phyloP scores from a whole-genome alignment of 2,797 vertebrate genomes.

The Eulemur coronatus region DNA sequence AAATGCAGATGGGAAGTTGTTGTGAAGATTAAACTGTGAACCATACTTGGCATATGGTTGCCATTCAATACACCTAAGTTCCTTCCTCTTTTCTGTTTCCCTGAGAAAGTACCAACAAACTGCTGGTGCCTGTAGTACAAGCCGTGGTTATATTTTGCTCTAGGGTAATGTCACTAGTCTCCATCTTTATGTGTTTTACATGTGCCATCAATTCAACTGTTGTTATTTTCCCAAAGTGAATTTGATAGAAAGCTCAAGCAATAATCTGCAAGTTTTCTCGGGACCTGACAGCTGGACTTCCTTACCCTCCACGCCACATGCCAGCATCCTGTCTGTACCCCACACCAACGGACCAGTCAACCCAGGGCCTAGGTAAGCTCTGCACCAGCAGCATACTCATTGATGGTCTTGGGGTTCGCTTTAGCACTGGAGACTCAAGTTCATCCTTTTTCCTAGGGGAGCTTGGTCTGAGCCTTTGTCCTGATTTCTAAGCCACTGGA shows the following conservation, averaged over 20 bases:
- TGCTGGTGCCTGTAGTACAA: background rate
- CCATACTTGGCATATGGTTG: rapidly evolving
- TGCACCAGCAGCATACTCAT: rapidly evolving
- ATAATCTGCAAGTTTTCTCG: constrained; percentile 88
- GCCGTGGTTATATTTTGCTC: background rate
- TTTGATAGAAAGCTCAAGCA: constrained; percentile 86
- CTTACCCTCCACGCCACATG: constrained; percentile 85
- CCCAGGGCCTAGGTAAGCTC: constrained; percentile 84
- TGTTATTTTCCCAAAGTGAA: constrained; percentile 81
- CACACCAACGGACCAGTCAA: constrained; percentile 83
- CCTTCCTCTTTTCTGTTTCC: background rate
- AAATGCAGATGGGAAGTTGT: background rate
- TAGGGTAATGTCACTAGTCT: background rate
- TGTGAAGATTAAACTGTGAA: background rate
- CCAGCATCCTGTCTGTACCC: constrained; percentile 86
- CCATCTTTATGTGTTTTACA: background rate
- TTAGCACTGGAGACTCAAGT: background rate
- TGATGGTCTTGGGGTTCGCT: background rate
- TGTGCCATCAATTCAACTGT: background rate
- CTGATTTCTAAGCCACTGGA: background rate
- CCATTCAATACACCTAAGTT: background rate
- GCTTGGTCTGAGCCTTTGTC: background rate
- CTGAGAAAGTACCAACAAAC: background rate
- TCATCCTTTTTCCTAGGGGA: background rate
- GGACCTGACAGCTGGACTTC: constrained; percentile 90